phyloP scores from a whole-genome alignment of 2,113 vertebrate genomes.

The Misgurnus mizolepis region DNA sequence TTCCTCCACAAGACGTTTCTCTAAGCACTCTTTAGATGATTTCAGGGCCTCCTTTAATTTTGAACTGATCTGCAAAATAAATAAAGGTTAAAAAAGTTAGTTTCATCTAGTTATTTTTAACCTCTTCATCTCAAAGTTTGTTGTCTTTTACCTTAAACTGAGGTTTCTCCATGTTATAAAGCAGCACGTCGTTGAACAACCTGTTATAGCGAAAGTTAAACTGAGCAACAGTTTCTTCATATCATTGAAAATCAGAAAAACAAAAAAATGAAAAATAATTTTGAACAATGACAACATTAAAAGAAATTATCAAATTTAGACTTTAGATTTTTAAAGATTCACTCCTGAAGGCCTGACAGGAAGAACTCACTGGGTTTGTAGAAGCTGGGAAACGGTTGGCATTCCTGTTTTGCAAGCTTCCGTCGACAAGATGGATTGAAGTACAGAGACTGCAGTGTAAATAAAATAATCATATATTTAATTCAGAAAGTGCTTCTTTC shows the following conservation, averaged over 20 bases:
- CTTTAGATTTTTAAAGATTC: no score
- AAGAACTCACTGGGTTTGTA: constrained; percentile 89
- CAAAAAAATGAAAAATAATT: neutral
- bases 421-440: constrained; percentile 93
- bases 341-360: neutral
- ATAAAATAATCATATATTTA: neutral
- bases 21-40: constrained; percentile 86
- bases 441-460: constrained; percentile 81
- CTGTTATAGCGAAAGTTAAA: constrained; percentile 67
- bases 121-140: neutral
- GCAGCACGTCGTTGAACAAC: constrained; percentile 87
- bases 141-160: constrained; percentile 89
- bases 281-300: neutral
- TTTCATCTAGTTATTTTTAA: neutral
- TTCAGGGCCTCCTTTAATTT: constrained; percentile 93
- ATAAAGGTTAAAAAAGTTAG: neutral
- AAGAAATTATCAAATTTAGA: no score
- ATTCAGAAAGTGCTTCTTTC: neutral
- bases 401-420: constrained; percentile 93
- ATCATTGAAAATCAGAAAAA: no score
- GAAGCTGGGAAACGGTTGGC: constrained; percentile 86
- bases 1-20: constrained; percentile 89
- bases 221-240: neutral
- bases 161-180: constrained; percentile 88
- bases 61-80: constrained; percentile 81